These are phyloP conservation scores for Ploceus nigricollis DNA, from an alignment of 2,113 vertebrate genomes.

Conservation along the genomic window DNA sequence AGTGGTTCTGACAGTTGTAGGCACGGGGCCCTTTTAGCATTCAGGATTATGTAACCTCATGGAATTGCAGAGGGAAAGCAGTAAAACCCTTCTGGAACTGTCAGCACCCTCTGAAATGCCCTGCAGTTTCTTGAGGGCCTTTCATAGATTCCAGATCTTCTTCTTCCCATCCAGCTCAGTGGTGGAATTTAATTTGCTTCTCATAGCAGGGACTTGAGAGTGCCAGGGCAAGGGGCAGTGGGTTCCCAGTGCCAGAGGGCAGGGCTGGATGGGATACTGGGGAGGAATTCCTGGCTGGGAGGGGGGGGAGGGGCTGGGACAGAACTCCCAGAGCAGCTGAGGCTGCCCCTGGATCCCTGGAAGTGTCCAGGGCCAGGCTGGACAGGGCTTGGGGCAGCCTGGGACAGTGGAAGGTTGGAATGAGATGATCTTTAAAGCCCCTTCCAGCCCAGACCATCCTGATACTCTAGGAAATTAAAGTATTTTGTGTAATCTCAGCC, in stretches of 20 bases:
- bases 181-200: neutral
- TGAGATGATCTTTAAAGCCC: neutral
- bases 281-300: neutral
- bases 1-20: neutral
- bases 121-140: neutral
- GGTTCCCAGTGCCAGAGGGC: neutral
- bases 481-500: neutral
- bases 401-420: rapidly evolving
- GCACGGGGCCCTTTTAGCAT: neutral
- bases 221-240: neutral
- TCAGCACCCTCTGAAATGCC: neutral
- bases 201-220: neutral
- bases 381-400: neutral
- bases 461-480: neutral
- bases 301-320: rapidly evolving
- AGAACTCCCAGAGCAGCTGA: neutral
- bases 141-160: neutral
- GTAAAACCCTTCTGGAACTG: neutral
- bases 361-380: rapidly evolving
- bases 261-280: rapidly evolving
- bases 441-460: neutral
- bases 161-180: neutral
- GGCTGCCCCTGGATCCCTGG: neutral
- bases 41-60: neutral
- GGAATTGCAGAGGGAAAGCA: neutral